phyloP scores from a whole-genome alignment of 2,797 vertebrate genomes.

The Sebastes aleutianus region DNA sequence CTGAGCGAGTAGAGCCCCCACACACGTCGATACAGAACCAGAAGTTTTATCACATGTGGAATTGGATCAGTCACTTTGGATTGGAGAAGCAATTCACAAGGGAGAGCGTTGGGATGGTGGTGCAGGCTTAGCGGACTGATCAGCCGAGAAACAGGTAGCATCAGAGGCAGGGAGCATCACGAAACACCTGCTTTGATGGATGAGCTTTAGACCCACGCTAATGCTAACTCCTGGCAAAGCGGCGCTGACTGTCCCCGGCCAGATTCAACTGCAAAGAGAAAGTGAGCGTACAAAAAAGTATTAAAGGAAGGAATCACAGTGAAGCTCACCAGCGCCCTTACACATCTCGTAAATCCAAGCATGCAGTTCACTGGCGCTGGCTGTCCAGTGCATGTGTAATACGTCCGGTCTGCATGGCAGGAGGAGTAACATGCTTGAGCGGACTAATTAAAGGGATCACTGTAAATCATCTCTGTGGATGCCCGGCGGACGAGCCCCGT shows the following conservation, averaged over 20 bases:
- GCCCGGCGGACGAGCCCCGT: conserved; percentile 35
- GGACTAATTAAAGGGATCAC: conserved; percentile 76
- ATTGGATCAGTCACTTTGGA: conserved; percentile 59
- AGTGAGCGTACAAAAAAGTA: not conserved
- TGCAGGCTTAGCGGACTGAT: conserved; percentile 32
- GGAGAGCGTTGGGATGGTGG: conserved; percentile 1
- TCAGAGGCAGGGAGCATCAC: conserved; percentile 12
- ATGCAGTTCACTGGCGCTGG: conserved; percentile 38
- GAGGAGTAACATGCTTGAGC: conserved; percentile 62
- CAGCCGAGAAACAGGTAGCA: conserved; percentile 37
- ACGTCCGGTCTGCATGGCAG: conserved; percentile 44
- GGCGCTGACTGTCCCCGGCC: not conserved
- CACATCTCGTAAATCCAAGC: conserved; percentile 30
- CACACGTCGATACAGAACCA: conserved; percentile 30
- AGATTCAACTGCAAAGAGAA: conserved; percentile 10
- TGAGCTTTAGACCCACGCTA: conserved; percentile 48
- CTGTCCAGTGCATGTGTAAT: conserved; percentile 39
- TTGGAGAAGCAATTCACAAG: conserved; percentile 46
- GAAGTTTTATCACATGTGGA: conserved; percentile 38
- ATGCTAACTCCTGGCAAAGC: conserved; percentile 38
- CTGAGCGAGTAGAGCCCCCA: conserved; percentile 27
- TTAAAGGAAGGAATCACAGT: not conserved
- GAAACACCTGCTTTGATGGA: conserved; percentile 50
- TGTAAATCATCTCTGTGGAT: conserved; percentile 65
- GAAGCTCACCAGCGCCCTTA: not conserved